phyloP scores from a whole-genome alignment of 1,140 invertebrate species.

The Trigoniulus corallinus region DNA sequence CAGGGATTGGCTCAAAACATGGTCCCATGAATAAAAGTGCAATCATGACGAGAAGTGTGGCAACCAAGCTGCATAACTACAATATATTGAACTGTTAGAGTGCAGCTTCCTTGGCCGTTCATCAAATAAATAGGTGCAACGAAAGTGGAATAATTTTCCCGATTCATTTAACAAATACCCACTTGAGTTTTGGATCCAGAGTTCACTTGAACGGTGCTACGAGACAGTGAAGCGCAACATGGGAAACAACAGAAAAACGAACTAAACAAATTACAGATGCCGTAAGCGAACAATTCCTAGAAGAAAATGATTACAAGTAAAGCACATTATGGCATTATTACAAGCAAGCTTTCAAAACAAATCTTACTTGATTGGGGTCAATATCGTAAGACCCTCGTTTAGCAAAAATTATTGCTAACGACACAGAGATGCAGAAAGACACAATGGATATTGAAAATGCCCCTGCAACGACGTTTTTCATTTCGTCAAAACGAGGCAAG shows the following conservation, averaged over 20 bases:
- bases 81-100: background rate
- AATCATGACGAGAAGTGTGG: slow-evolving; percentile 44
- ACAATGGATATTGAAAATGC: slow-evolving; percentile 66
- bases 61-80: slow-evolving; percentile 43
- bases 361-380: slow-evolving; percentile 51
- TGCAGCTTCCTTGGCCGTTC: too few relatives aligned
- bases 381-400: slow-evolving; percentile 72
- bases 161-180: too few relatives aligned
- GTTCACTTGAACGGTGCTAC: slow-evolving; percentile 17
- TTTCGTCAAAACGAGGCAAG: slow-evolving; percentile 35
- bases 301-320: background rate
- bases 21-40: slow-evolving; percentile 70
- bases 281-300: slow-evolving; percentile 16
- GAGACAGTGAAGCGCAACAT: slow-evolving; percentile 16
- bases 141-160: too few relatives aligned
- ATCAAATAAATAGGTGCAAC: too few relatives aligned
- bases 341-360: background rate
- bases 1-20: slow-evolving; percentile 59
- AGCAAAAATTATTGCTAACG: slow-evolving; percentile 81
- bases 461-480: slow-evolving; percentile 39
- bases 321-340: background rate
- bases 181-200: slow-evolving; percentile 15
- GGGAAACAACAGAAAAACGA: slow-evolving; percentile 23
- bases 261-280: slow-evolving; percentile 14
- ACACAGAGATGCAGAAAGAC: slow-evolving; percentile 76